Evolutionary conservation across 2,888 invertebrate genomes (phyloP).

Genomic region (Spodoptera exigua): DNA sequence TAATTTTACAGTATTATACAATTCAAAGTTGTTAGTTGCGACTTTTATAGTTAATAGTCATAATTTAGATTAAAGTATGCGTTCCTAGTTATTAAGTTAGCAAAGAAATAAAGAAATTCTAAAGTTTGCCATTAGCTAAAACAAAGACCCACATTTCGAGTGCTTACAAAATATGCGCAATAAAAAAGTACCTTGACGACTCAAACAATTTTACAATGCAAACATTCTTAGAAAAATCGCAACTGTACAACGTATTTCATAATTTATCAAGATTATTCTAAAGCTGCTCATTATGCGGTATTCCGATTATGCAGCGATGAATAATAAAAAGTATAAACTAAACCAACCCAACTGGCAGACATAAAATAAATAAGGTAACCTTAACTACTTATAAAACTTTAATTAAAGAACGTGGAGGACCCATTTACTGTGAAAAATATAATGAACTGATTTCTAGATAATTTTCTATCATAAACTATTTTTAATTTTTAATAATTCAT

Average conservation of each 20-base stretch:
- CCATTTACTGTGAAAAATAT: conserved; percentile 3
- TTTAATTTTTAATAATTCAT: no score
- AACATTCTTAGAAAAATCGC: conserved; percentile 13
- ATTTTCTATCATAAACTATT: no score
- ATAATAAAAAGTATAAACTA: conserved; percentile 15
- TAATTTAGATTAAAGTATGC: no score
- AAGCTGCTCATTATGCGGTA: conserved; percentile 12
- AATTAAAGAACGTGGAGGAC: conserved; percentile 17
- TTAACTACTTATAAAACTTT: conserved; percentile 25
- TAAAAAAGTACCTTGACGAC: conserved; percentile 7
- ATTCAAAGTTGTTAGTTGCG: no score
- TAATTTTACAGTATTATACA: no score
- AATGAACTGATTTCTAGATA: conserved; percentile 7
- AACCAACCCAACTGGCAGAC: background rate
- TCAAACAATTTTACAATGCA: conserved; percentile 7
- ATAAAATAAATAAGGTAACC: conserved; percentile 10
- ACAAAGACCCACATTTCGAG: no score
- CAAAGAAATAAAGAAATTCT: no score
- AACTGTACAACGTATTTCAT: conserved; percentile 7
- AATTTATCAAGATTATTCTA: conserved; percentile 15
- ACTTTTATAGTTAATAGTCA: no score
- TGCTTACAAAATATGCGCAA: conserved; percentile 4
- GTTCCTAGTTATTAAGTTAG: no score
- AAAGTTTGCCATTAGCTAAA: background rate
- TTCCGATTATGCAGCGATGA: conserved; percentile 16